Percentiles rank a stretch among this genome's conserved stretches.
These are phyloP conservation scores for Crocidura indochinensis DNA, from an alignment of 2,797 vertebrate genomes.

Conservation along the genomic window DNA sequence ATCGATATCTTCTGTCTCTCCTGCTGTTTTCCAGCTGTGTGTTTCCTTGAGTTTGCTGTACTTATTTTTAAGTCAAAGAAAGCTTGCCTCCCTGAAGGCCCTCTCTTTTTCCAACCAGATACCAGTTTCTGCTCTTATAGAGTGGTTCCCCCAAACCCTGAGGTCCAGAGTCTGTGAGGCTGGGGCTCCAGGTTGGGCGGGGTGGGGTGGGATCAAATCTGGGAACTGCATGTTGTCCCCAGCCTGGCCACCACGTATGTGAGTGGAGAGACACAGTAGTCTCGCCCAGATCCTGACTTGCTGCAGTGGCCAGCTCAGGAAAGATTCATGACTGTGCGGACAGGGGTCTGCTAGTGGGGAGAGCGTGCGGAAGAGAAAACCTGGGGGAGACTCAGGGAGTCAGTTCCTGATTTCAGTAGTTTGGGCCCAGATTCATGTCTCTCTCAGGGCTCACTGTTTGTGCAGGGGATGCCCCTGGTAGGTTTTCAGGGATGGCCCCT, in stretches of 20 bases:
- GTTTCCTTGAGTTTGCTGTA: slow-evolving; percentile 84
- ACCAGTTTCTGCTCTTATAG: background rate
- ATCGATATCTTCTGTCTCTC: slow-evolving; percentile 91
- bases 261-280: too few relatives aligned
- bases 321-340: background rate
- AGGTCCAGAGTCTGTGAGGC: slow-evolving; percentile 2
- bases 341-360: accelerated
- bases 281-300: too few relatives aligned
- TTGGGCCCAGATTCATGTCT: too few relatives aligned
- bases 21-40: slow-evolving; percentile 89
- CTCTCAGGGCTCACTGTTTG: too few relatives aligned
- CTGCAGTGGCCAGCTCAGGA: too few relatives aligned
- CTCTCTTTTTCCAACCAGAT: slow-evolving; percentile 55
- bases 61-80: slow-evolving; percentile 14
- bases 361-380: too few relatives aligned
- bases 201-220: background rate
- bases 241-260: background rate
- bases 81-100: background rate
- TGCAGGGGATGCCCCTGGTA: too few relatives aligned
- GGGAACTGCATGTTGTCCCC: slow-evolving; percentile 83
- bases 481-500: too few relatives aligned
- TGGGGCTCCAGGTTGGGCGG: slow-evolving; percentile 62
- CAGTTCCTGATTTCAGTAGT: too few relatives aligned
- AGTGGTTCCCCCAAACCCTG: background rate
- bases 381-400: too few relatives aligned